Base-by-base conservation (phyloP, 2,113 vertebrate species). In the Glaucidium brasilianum region DNA sequence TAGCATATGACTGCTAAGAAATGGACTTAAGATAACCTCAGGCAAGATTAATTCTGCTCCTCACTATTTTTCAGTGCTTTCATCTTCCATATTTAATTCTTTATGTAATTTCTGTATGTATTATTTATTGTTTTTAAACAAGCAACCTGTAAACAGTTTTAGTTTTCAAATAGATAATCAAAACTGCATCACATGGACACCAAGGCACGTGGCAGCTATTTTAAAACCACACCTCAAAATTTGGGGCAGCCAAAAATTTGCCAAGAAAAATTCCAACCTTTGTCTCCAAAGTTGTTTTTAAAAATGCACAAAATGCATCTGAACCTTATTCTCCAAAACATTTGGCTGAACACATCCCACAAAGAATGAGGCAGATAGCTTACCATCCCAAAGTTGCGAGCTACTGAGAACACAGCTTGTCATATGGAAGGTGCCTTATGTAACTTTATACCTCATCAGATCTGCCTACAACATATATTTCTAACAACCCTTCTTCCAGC, bases 381-480 rank as follows among this genome's bases (percentile, higher is more conserved):
- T 55, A 81, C 60, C 77, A 95, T 35, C 34, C 30, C 39, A 30
- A 92, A 93, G 72, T 10, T 75, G 91, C 10, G 1, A 93, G 69
- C 64, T 58, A 86, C 76, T 67, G 85, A 73, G 90, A 95, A 86
- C 53, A 45, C 85, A 93, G 76, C 84, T 87, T 94, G 92, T 85
- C 92, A 94, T 78, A 84, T 15, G 86, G 92, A 87, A 93, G 92
- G 80, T 94, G 80, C 81, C 84, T 91, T 94, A 87, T 89, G 85
- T 81, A 95, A 92, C 83, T 81, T 89, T 17, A 58, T 94, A 94
- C 88, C 86, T 94, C 95, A 84, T 75, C 88, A 91, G 86, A 75
- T 89, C 92, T 96, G 91, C 95, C 94, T 89, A 89, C 96, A 86
- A 91, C 84, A 66, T 72, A 13, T 23, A 97, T 75, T 95, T 92